A percentile compares a stretch with the other conserved stretches of the same genome.
phyloP scores from a whole-genome alignment of 2,797 vertebrate species.

The Pseudochromis fuscus region DNA sequence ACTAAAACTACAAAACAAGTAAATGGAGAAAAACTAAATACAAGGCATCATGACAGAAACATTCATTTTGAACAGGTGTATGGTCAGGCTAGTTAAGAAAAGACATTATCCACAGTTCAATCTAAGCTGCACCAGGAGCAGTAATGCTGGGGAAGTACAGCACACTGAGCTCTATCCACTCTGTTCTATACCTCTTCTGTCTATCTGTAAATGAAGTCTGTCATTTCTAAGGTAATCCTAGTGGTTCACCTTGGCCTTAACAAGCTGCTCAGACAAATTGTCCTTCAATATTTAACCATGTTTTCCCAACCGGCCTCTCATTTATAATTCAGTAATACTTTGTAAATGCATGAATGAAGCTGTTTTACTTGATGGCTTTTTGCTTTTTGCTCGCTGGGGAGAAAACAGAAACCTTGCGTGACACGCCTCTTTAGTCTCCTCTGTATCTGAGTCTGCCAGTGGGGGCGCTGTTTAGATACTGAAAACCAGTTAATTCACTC shows the following conservation, averaged over 20 bases:
- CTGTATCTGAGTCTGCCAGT: conserved; percentile 9
- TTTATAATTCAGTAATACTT: conserved; percentile 39
- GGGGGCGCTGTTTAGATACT: conserved; percentile 33
- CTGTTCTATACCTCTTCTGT: no score
- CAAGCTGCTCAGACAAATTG: not conserved
- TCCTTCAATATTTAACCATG: conserved; percentile 26
- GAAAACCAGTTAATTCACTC: conserved; percentile 63
- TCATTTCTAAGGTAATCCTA: conserved; percentile 1
- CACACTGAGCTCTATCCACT: no score
- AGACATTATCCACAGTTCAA: no score
- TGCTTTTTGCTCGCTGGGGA: not conserved
- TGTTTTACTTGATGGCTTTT: conserved; percentile 2
- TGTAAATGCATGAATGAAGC: conserved; percentile 23
- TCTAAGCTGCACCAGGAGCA: no score
- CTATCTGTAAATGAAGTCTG: no score
- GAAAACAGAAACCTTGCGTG: conserved; percentile 34
- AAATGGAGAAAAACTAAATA: no score
- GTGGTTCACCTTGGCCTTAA: conserved; percentile 8
- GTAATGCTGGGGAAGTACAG: no score
- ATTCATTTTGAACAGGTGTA: no score
- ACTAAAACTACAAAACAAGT: no score
- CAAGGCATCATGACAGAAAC: no score
- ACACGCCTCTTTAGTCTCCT: conserved; percentile 27
- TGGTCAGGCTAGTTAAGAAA: no score
- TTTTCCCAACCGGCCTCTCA: conserved; percentile 25